phyloP scores from a whole-genome alignment of 1,140 invertebrate species.

The Solenopsis invicta region DNA sequence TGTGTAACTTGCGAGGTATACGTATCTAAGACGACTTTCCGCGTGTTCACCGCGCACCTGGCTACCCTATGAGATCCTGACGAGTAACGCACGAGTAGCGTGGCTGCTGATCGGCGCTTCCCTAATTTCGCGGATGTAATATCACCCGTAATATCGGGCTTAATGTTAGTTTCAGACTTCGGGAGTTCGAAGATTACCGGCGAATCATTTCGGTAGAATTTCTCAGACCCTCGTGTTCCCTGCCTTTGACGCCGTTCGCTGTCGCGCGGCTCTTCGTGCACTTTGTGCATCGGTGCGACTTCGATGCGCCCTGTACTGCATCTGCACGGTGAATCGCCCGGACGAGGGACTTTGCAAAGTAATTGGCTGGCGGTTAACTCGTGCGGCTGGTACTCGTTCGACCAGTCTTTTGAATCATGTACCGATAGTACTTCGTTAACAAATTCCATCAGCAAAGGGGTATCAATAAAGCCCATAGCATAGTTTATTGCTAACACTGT shows the following conservation, averaged over 20 bases:
- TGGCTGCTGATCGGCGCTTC: slow-evolving; percentile 44
- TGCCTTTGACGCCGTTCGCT: slow-evolving; percentile 51
- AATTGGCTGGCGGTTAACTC: slow-evolving; percentile 65
- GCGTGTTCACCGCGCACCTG: slow-evolving; percentile 49
- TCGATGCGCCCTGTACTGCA: slow-evolving; percentile 18
- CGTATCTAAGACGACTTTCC: slow-evolving; percentile 37
- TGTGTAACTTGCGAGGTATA: slow-evolving; percentile 25
- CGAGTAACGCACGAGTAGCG: slow-evolving; percentile 14
- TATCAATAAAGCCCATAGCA: slow-evolving; percentile 36
- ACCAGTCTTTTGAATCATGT: slow-evolving; percentile 47
- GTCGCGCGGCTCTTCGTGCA: slow-evolving; percentile 19
- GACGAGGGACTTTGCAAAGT: slow-evolving; percentile 51
- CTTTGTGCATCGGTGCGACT: slow-evolving; percentile 43
- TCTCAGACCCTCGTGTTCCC: slow-evolving; percentile 6
- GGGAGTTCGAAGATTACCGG: slow-evolving; percentile 60
- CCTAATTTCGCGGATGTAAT: slow-evolving; percentile 65
- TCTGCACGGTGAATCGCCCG: neutral
- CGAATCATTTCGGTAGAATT: slow-evolving; percentile 63
- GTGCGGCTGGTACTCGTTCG: slow-evolving; percentile 49
- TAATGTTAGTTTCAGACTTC: slow-evolving; percentile 56
- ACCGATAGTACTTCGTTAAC: slow-evolving; percentile 39
- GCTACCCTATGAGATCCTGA: slow-evolving; percentile 50
- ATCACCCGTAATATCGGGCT: slow-evolving; percentile 64
- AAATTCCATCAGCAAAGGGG: slow-evolving; percentile 38
- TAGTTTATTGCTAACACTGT: neutral